phyloP scores from a whole-genome alignment of 2,797 vertebrate genomes.

The Acrossocheilus fasciatus region DNA sequence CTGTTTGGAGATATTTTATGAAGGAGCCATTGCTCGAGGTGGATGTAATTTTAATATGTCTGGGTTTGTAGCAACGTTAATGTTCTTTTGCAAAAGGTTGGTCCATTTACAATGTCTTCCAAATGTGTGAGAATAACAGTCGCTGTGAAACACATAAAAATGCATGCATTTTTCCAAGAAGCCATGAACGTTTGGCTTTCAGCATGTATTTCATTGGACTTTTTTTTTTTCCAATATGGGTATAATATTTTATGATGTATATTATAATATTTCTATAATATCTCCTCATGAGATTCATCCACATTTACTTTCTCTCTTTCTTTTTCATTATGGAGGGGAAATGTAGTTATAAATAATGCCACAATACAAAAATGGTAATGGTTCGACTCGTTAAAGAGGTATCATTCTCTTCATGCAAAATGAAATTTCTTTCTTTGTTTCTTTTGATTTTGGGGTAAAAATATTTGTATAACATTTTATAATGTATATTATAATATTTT shows the following conservation, averaged over 20 bases:
- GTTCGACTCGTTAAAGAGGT: neutral
- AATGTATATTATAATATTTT: neutral
- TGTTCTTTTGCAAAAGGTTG: conserved; percentile 39
- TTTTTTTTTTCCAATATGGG: neutral
- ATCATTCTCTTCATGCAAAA: neutral
- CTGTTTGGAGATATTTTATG: conserved; percentile 32
- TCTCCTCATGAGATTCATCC: neutral
- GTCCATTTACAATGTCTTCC: conserved; percentile 1
- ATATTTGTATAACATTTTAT: neutral
- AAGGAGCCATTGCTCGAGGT: conserved; percentile 26
- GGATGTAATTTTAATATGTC: conserved; percentile 32
- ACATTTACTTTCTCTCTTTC: neutral
- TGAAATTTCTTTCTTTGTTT: neutral
- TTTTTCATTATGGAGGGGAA: neutral
- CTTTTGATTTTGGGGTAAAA: neutral
- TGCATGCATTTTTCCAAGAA: neutral
- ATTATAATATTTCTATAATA: neutral
- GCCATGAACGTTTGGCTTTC: neutral
- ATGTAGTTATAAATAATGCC: neutral
- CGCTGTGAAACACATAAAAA: conserved; percentile 1
- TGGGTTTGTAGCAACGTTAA: conserved; percentile 5
- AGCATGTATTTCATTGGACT: neutral
- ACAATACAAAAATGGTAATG: neutral
- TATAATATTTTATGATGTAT: neutral
- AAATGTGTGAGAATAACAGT: conserved; percentile 9